These are phyloP conservation scores for Drosophila hydei DNA, from an alignment of 1,140 invertebrate genomes.

Conservation along the genomic window DNA sequence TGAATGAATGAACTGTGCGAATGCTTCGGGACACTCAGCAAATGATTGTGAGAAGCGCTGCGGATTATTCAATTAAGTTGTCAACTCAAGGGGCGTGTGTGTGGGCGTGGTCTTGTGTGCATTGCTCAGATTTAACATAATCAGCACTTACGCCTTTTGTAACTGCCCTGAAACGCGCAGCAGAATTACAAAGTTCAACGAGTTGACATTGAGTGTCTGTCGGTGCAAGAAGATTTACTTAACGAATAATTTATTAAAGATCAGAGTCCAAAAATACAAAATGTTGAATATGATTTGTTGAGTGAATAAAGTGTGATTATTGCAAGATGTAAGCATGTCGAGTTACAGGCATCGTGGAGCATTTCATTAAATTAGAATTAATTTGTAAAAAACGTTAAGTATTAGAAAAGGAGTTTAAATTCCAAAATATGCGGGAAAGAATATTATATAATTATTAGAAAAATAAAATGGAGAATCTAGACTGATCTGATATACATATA, in stretches of 20 bases:
- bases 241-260: constrained; percentile 25
- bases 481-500: too few species aligned
- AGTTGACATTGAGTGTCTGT: constrained; percentile 48
- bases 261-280: background rate
- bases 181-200: constrained; percentile 66
- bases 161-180: constrained; percentile 32
- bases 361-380: too few species aligned
- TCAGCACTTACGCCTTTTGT: constrained; percentile 47
- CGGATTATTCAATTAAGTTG: constrained; percentile 74
- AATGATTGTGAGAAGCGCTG: constrained; percentile 75
- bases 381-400: too few species aligned
- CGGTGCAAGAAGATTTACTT: background rate
- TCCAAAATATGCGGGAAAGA: too few species aligned
- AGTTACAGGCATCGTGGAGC: too few species aligned
- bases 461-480: too few species aligned
- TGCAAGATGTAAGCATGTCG: too few species aligned
- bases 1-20: constrained; percentile 29
- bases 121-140: constrained; percentile 45
- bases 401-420: too few species aligned
- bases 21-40: constrained; percentile 25
- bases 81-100: constrained; percentile 58
- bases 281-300: too few species aligned
- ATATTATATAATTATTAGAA: too few species aligned
- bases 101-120: constrained; percentile 25
- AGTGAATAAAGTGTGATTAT: too few species aligned